Conservation (phyloP, 2,888 invertebrate genomes). For the Bombyx huttoni region DNA sequence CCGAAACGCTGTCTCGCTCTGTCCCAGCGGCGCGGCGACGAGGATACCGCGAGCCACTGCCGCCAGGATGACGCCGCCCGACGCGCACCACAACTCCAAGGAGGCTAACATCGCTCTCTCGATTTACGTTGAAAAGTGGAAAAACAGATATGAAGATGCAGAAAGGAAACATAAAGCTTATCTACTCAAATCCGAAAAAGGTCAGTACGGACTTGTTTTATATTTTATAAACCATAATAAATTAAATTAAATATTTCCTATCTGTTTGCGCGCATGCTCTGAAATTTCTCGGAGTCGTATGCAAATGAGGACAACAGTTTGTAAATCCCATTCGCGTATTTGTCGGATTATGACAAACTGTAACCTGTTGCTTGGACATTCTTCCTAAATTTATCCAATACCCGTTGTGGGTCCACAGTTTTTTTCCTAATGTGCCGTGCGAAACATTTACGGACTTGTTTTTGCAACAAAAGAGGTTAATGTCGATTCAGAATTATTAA, state of each 20-base stretch:
- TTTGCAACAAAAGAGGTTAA: conserved; percentile 10
- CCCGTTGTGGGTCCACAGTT: conserved; percentile 18
- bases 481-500: conserved; percentile 14
- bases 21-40: conserved; percentile 48
- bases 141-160: conserved; percentile 78
- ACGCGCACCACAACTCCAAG: conserved; percentile 60
- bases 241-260: conserved; percentile 20
- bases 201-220: conserved; percentile 55
- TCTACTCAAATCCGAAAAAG: conserved; percentile 79
- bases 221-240: conserved; percentile 8
- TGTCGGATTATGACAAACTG: conserved; percentile 53
- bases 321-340: conserved; percentile 60
- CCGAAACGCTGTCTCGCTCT: conserved; percentile 59
- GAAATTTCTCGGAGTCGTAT: conserved; percentile 31
- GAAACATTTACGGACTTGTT: conserved; percentile 9
- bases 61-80: conserved; percentile 65
- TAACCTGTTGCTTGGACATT: conserved; percentile 66
- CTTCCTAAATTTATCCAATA: conserved; percentile 44
- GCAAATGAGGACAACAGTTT: conserved; percentile 49
- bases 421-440: conserved; percentile 13
- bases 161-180: conserved; percentile 78
- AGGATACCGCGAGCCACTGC: conserved; percentile 66
- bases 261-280: conserved; percentile 54
- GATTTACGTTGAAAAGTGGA: conserved; percentile 75
- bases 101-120: conserved; percentile 63